Percentiles rank a stretch among this genome's conserved stretches.
Conservation (phyloP, 92 coral and sea anemone genomes). For the Ricordea florida region DNA sequence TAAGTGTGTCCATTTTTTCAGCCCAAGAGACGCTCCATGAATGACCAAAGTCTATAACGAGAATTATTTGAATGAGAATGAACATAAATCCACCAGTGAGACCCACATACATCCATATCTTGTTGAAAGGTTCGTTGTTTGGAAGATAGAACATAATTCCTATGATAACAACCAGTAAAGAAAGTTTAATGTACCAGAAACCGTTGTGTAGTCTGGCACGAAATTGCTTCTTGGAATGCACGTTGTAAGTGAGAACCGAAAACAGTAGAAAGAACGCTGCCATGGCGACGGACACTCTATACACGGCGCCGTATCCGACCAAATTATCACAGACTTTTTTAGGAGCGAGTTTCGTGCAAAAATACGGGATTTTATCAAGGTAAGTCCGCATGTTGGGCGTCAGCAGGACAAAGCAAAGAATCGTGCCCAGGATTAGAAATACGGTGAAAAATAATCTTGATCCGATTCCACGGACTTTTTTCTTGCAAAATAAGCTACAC, state of each 20-base stretch:
- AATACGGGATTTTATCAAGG: conserved; percentile 85
- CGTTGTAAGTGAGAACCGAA: conserved; percentile 73
- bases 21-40: conserved; percentile 99
- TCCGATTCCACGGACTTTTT: conserved; percentile 73
- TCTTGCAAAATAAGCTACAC: conserved; percentile 84
- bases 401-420: conserved; percentile 78
- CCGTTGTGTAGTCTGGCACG: conserved; percentile 93
- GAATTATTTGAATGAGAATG: conserved; percentile 82
- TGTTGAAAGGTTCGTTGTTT: conserved; percentile 54
- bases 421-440: conserved; percentile 72
- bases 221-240: conserved; percentile 81
- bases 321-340: conserved; percentile 81
- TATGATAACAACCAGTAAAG: conserved; percentile 64
- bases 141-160: conserved; percentile 85
- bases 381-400: conserved; percentile 83
- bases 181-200: conserved; percentile 92
- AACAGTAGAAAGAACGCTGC: conserved; percentile 66
- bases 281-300: conserved; percentile 88
- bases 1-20: conserved; percentile 88
- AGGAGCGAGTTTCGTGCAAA: conserved; percentile 79
- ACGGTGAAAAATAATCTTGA: conserved; percentile 78
- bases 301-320: conserved; percentile 98
- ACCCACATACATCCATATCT: conserved; percentile 95
- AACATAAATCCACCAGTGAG: conserved; percentile 94
- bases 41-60: conserved; percentile 91